Conservation (phyloP, 2,797 vertebrate species). For the Acipenser oxyrinchus region DNA sequence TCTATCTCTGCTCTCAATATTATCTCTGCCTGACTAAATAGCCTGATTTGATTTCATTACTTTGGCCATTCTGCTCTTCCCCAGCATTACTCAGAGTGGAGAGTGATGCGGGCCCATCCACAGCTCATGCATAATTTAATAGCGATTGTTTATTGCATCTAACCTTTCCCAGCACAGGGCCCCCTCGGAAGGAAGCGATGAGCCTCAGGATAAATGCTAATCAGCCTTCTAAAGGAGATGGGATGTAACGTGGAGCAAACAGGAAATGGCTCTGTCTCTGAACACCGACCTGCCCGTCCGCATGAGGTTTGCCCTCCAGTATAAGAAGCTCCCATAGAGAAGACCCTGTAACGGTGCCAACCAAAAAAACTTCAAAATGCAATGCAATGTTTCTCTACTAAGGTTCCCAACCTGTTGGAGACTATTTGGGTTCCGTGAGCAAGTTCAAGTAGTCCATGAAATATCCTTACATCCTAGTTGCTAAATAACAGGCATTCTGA, state of each 20-base stretch:
- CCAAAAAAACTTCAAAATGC: no score
- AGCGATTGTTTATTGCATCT: slow-evolving; percentile 1
- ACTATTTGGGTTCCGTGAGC: background rate
- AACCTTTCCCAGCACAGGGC: background rate
- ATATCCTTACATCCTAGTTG: no score
- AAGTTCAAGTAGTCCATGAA: no score
- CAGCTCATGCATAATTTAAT: slow-evolving; percentile 7
- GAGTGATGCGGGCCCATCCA: background rate
- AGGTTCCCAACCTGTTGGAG: background rate
- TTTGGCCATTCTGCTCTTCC: background rate
- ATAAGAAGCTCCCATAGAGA: background rate
- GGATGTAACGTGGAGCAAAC: background rate
- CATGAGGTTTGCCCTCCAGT: background rate
- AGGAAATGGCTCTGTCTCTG: background rate
- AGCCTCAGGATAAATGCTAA: background rate
- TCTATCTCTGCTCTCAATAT: background rate
- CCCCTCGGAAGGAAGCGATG: background rate
- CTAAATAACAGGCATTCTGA: no score
- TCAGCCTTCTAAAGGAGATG: background rate
- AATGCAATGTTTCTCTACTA: no score
- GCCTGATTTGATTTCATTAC: background rate
- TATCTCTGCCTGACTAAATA: background rate
- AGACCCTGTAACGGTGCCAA: background rate
- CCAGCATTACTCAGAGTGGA: slow-evolving; percentile 3
- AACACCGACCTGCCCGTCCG: background rate